Conservation (phyloP, 2,888 invertebrate genomes). For the Hypolimnas misippus region DNA sequence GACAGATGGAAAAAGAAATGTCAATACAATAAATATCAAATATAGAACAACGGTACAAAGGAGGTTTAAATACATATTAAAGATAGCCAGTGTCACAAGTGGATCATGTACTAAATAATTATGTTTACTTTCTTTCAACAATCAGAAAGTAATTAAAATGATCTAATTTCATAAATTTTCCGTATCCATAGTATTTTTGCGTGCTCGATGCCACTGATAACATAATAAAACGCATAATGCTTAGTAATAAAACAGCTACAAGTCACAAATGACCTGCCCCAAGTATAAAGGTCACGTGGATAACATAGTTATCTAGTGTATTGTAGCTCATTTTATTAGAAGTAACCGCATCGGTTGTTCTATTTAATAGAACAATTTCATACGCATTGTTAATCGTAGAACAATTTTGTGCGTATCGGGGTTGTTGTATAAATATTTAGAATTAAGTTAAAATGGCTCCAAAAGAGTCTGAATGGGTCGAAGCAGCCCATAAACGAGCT, state of each 20-base stretch:
- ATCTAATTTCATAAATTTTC: constrained; percentile 9
- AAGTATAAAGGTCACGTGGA: constrained; percentile 17
- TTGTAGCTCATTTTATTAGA: constrained; percentile 3
- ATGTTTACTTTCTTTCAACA: no score
- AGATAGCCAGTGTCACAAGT: no score
- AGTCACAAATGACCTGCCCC: constrained; percentile 4
- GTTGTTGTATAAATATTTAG: not conserved
- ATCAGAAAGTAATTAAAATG: no score
- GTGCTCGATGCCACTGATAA: not conserved
- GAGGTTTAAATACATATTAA: no score
- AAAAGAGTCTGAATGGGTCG: constrained; percentile 53
- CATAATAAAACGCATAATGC: not conserved
- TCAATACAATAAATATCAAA: no score
- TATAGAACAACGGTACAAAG: no score
- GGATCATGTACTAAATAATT: no score
- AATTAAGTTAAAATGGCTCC: constrained; percentile 52
- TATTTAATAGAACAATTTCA: not conserved
- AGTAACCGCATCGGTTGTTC: not conserved
- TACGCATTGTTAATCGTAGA: not conserved
- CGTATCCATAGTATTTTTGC: not conserved
- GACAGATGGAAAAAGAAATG: no score
- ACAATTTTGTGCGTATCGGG: no score
- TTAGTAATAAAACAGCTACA: constrained; percentile 1
- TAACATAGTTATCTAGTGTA: constrained; percentile 10
- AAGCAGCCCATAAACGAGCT: constrained; percentile 58